Conservation (phyloP, 2,797 vertebrate species). For the Myiotriccus ornatus region DNA sequence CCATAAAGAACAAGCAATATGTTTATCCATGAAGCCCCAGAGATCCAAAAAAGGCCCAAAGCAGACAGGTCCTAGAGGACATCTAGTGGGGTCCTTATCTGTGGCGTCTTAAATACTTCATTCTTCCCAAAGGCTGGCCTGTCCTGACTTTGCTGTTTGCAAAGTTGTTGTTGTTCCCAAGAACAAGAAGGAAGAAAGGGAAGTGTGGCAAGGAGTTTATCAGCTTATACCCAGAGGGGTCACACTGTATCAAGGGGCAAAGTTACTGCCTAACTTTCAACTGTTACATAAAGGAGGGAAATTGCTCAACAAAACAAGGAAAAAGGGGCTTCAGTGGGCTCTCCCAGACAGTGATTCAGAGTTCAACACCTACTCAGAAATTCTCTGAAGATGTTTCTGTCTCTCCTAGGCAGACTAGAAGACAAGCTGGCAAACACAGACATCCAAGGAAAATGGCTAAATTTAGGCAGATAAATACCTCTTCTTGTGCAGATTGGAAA, state of each 20-base stretch:
- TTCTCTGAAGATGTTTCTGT: constrained; percentile 3
- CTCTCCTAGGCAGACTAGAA: background rate
- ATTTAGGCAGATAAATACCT: constrained; percentile 27
- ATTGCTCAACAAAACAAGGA: background rate
- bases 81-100: background rate
- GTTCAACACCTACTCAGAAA: constrained; percentile 42
- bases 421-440: constrained; percentile 19
- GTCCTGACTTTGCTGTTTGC: background rate
- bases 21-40: background rate
- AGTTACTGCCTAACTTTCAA: background rate
- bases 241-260: background rate
- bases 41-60: background rate
- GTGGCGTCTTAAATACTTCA: background rate
- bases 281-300: background rate
- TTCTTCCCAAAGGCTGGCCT: background rate
- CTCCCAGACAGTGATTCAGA: constrained; percentile 52
- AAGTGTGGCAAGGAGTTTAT: background rate
- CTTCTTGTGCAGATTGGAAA: background rate
- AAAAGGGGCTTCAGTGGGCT: background rate
- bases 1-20: background rate
- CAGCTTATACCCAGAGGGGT: background rate
- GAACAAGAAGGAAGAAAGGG: background rate
- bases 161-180: too few relatives aligned
- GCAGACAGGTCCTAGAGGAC: background rate
- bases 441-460: background rate